phyloP scores from a whole-genome alignment of 2,113 vertebrate genomes.

The Plotosus lineatus region DNA sequence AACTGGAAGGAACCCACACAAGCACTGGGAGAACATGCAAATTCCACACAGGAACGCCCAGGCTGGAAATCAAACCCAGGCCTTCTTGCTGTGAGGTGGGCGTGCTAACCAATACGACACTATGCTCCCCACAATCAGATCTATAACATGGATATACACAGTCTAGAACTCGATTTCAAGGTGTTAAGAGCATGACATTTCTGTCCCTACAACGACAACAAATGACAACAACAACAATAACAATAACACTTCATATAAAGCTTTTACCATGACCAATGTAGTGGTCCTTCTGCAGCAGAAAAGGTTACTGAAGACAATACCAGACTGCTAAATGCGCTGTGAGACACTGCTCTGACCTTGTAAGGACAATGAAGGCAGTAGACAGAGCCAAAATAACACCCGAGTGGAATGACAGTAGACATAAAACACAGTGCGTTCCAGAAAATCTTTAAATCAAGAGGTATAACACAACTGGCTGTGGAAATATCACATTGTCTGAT shows the following conservation, averaged over 20 bases:
- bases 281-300: conserved; percentile 32
- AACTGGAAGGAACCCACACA: too few relatives aligned
- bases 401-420: conserved; percentile 31
- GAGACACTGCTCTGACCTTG: conserved; percentile 62
- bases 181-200: conserved; percentile 13
- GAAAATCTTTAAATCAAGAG: conserved; percentile 51
- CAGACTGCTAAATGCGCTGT: conserved; percentile 41
- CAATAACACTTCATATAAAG: conserved; percentile 14
- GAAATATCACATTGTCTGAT: conserved; percentile 67
- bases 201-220: too few relatives aligned
- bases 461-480: conserved; percentile 58
- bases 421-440: conserved; percentile 54
- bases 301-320: conserved; percentile 52
- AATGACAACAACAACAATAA: too few relatives aligned
- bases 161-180: conserved; percentile 3
- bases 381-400: conserved; percentile 44
- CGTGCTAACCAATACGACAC: too few relatives aligned
- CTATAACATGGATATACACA: not conserved
- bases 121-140: not conserved
- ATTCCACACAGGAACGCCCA: too few relatives aligned
- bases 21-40: too few relatives aligned
- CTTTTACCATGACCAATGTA: conserved; percentile 43
- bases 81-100: too few relatives aligned
- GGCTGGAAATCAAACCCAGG: too few relatives aligned
- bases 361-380: conserved; percentile 60